Base-by-base conservation (phyloP, 2,888 invertebrate genomes). In the Neria commutata region DNA sequence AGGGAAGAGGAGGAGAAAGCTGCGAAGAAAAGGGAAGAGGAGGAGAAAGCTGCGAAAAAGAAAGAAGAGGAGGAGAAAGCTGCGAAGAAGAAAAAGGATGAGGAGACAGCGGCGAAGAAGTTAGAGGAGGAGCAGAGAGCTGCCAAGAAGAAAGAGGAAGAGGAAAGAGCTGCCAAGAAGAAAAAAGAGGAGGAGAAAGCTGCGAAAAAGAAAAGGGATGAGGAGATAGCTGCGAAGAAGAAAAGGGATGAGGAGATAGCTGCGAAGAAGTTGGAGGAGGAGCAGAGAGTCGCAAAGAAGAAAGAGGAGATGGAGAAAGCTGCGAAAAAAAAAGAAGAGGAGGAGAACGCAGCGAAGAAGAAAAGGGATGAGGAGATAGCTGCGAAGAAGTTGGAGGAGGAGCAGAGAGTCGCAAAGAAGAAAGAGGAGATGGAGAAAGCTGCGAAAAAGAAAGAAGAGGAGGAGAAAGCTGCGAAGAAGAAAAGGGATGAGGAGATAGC, bases 281-380 rank as follows among this genome's bases (percentile, higher is more conserved):
- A n/a, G n/a, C n/a, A n/a, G n/a, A n/a, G n/a, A 21, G 5, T 1
- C 29, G 29, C 29, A 37, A 50, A 25, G 33, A 60, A 50, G 25
- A 3, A 11, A 11, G 25, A 10, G 24, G 17, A 37, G 3, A 48
- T 25, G 33, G 58, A 50, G 25, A 3, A 11, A 11, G 25, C 3
- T 24, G 17, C 24, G 3, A 48, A 34, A 37, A 42, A 25, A 29
- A 34, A 49, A 3, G 26, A 52, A 26, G 6, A 2, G 11, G 47
- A 8, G 5, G 34, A 54, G n/a, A 37, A n/a, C 6, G 11, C 6
- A 6, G 29, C 29, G 6, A 29, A 6, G 11, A 29, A 29, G 6
- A 29, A 29, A 29, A 11, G 11, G 6, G 11, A 8, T 29, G 29
- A 29, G 29, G 6, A 29, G 11, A 29, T 8, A 8, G 11, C 11